phyloP scores from a whole-genome alignment of 1,140 invertebrate species.

The Centruroides sculpturatus region DNA sequence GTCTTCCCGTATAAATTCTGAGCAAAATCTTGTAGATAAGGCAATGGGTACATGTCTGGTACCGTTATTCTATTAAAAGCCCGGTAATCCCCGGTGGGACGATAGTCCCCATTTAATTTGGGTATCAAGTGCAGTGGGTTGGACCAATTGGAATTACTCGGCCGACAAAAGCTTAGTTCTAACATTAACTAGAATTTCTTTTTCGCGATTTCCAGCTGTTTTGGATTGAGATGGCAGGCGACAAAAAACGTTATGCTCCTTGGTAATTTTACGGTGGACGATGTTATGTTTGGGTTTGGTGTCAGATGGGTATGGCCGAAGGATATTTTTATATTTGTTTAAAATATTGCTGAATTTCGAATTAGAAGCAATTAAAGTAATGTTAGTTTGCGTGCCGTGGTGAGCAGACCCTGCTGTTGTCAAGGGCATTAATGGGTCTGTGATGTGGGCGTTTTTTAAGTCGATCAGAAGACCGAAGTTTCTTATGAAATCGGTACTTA shows the following conservation, averaged over 20 bases:
- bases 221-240: conserved; percentile 2
- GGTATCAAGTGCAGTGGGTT: conserved; percentile 18
- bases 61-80: conserved; percentile 1
- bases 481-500: conserved; percentile 9
- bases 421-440: neutral
- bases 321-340: conserved; percentile 4
- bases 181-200: neutral
- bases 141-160: no score
- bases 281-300: neutral
- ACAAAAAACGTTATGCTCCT: neutral
- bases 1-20: neutral
- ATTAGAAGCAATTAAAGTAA: neutral
- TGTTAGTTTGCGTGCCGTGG: neutral
- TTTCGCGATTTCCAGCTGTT: neutral
- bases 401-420: neutral
- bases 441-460: neutral
- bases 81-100: conserved; percentile 7
- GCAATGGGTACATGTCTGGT: conserved; percentile 11
- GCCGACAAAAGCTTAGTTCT: no score
- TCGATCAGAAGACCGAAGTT: conserved; percentile 1
- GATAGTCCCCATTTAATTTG: conserved; percentile 7
- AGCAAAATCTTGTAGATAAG: conserved; percentile 10
- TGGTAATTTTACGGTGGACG: conserved; percentile 4
- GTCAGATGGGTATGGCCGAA: neutral
- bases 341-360: neutral